Percentiles rank a stretch among this genome's conserved stretches.
Conservation (phyloP, 2,888 invertebrate genomes). For the Drosophila pseudotakahashii region DNA sequence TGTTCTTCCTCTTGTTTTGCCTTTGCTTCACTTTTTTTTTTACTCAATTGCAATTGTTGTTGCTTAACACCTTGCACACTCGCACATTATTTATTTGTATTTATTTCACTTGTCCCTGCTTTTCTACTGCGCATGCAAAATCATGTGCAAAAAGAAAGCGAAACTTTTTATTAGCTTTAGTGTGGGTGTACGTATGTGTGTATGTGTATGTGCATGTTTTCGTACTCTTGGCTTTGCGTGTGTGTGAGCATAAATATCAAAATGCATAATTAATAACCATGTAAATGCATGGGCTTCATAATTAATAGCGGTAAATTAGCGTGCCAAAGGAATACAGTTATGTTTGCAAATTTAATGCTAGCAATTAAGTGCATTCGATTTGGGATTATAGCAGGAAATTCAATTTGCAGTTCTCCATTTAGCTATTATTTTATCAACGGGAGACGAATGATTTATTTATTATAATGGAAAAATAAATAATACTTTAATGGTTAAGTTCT, state of each 20-base stretch:
- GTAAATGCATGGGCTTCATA: conserved; percentile 53
- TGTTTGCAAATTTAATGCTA: conserved; percentile 14
- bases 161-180: conserved; percentile 59
- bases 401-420: not conserved
- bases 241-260: conserved; percentile 13
- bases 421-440: not conserved
- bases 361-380: conserved; percentile 23
- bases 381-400: conserved; percentile 6
- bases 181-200: conserved; percentile 4
- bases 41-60: conserved; percentile 59
- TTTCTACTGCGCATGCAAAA: conserved; percentile 79
- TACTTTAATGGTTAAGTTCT: no score
- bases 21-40: conserved; percentile 21
- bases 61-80: conserved; percentile 47
- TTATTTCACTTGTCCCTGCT: conserved; percentile 42
- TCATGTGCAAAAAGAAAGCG: conserved; percentile 79
- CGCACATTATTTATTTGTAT: conserved; percentile 20
- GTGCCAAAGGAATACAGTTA: conserved; percentile 29
- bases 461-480: no score
- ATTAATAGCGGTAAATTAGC: conserved; percentile 56
- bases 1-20: conserved; percentile 27
- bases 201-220: not conserved
- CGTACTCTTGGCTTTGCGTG: conserved; percentile 2
- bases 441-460: no score
- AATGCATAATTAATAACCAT: conserved; percentile 55